Evolutionary conservation across 2,797 vertebrate species (phyloP).

Genomic region (Sebastiscus tertius): DNA sequence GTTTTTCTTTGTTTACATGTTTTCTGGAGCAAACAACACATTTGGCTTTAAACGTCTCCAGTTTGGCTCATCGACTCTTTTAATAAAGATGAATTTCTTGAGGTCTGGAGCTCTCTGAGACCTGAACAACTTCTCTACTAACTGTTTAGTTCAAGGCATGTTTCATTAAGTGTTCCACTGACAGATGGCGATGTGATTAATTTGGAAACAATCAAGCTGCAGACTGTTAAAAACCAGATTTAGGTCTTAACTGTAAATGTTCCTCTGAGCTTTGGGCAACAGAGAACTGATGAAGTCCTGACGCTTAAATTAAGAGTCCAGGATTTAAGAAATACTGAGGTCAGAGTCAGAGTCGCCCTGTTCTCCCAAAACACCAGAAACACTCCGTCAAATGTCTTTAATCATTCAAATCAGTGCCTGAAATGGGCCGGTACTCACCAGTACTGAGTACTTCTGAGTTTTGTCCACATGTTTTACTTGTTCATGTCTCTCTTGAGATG

Average conservation of each 20-base stretch:
- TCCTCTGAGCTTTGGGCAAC: not conserved
- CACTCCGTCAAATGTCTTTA: not conserved
- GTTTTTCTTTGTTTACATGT: not conserved
- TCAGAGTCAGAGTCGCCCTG: not conserved
- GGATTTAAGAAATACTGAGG: not conserved
- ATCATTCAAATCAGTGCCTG: not conserved
- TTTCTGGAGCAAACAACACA: not conserved
- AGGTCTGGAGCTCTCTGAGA: not conserved
- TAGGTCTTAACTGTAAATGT: not conserved
- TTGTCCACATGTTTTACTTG: not conserved
- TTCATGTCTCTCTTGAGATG: not conserved
- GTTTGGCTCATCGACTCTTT: not conserved
- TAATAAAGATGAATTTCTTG: not conserved
- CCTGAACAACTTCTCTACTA: not conserved
- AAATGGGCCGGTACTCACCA: too few relatives aligned
- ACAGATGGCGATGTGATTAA: not conserved
- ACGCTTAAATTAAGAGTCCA: not conserved
- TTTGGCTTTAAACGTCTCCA: not conserved
- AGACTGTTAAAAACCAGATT: not conserved
- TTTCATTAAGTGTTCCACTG: not conserved
- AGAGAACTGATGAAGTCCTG: not conserved
- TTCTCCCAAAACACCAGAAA: not conserved
- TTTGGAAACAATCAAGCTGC: not conserved
- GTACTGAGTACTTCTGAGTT: too few relatives aligned
- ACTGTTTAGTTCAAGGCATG: not conserved